A percentile compares a stretch with the other conserved stretches of the same genome.
These are phyloP conservation scores for Malurus cyaneus DNA, from an alignment of 2,113 vertebrate species.

Conservation along the genomic window DNA sequence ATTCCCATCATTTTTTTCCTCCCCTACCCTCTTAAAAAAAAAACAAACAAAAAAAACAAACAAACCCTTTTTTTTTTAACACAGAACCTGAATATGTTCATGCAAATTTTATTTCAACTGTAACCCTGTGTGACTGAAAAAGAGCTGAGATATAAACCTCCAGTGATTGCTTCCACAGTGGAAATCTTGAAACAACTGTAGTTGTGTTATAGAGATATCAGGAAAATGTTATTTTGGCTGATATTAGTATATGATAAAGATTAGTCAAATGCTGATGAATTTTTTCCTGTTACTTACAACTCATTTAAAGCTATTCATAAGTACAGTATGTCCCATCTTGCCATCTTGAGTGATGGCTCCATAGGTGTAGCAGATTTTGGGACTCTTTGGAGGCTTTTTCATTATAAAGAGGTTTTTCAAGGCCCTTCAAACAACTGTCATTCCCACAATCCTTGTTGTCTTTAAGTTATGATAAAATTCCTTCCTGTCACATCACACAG, in stretches of 20 bases:
- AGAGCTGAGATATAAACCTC: not conserved
- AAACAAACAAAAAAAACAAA: too few species aligned
- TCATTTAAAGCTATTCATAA: not conserved
- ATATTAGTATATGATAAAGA: not conserved
- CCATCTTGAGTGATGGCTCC: not conserved
- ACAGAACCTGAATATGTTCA: not conserved
- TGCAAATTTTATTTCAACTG: not conserved
- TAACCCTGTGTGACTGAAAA: not conserved
- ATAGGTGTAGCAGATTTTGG: not conserved
- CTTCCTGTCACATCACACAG: conserved; percentile 54
- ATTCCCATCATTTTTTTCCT: too few species aligned
- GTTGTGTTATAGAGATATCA: not conserved
- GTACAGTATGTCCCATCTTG: not conserved
- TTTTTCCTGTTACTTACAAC: not conserved
- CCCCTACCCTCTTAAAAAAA: too few species aligned
- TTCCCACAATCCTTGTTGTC: conserved; percentile 53
- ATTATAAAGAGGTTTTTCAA: not conserved
- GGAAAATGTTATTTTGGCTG: not conserved
- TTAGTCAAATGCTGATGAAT: not conserved
- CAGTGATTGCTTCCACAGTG: not conserved
- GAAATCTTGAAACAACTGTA: not conserved
- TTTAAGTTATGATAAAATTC: conserved; percentile 52
- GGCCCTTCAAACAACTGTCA: conserved; percentile 23
- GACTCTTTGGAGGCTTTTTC: not conserved
- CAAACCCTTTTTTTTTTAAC: not conserved